These are phyloP conservation scores for Parambassis ranga DNA, from an alignment of 2,797 vertebrate genomes.

Conservation along the genomic window DNA sequence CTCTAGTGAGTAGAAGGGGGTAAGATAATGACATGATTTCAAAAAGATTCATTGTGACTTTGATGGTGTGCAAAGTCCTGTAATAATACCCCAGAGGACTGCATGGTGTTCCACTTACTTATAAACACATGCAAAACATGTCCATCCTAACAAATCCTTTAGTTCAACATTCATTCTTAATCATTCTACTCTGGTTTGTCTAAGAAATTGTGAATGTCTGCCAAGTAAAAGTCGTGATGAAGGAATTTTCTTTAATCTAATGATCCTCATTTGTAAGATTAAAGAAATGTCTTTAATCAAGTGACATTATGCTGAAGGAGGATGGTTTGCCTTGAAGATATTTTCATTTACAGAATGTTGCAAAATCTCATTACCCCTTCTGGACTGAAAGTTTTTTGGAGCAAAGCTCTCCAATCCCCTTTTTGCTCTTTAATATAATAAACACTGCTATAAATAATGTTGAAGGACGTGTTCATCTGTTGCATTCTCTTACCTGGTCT, in stretches of 20 bases:
- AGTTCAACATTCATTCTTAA: slow-evolving; percentile 53
- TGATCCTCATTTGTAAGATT: slow-evolving; percentile 62
- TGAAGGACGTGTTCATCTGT: neutral
- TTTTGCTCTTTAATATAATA: neutral
- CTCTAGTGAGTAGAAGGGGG: slow-evolving; percentile 13
- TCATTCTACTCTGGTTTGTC: slow-evolving; percentile 28
- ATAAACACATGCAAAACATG: slow-evolving; percentile 46
- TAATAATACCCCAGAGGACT: slow-evolving; percentile 49
- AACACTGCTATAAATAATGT: neutral
- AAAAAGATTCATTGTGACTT: slow-evolving; percentile 39
- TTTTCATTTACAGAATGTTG: slow-evolving; percentile 36
- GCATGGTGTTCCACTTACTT: slow-evolving; percentile 35
- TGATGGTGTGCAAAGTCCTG: slow-evolving; percentile 51
- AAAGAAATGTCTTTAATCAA: slow-evolving; percentile 53
- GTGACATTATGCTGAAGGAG: slow-evolving; percentile 42
- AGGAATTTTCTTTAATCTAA: slow-evolving; percentile 49
- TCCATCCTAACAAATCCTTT: slow-evolving; percentile 43
- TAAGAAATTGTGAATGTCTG: slow-evolving; percentile 27
- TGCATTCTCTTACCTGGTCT: slow-evolving; percentile 86
- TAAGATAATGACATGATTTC: slow-evolving; percentile 23
- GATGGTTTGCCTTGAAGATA: slow-evolving; percentile 40
- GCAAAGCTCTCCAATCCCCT: neutral
- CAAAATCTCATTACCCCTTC: slow-evolving; percentile 21
- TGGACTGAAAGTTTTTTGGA: slow-evolving; percentile 24
- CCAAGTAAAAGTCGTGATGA: slow-evolving; percentile 32